Conservation (phyloP, 2,888 invertebrate genomes). For the Andrena minutula region DNA sequence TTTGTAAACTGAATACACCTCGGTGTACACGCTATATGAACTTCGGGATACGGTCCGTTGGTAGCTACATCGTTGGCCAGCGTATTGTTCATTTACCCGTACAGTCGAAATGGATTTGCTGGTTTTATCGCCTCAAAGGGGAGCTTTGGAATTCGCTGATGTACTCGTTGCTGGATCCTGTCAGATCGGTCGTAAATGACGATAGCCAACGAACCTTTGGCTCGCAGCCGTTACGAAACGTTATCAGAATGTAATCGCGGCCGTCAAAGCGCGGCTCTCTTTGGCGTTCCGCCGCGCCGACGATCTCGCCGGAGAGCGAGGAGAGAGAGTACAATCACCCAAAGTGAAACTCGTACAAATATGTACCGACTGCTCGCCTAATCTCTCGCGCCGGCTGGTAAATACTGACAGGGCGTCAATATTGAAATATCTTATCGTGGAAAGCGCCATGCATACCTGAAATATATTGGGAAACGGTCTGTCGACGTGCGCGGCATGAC, state of each 20-base stretch:
- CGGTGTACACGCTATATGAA: too few species aligned
- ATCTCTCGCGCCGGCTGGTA: conserved; percentile 76
- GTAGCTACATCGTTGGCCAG: not conserved
- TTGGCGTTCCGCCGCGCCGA: conserved; percentile 51
- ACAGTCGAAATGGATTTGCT: not conserved
- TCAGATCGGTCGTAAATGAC: conserved; percentile 10
- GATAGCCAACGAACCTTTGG: conserved; percentile 34
- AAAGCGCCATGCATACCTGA: conserved; percentile 77
- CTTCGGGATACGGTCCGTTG: too few species aligned
- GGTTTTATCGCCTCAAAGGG: conserved; percentile 4
- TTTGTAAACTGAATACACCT: too few species aligned
- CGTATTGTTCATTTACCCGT: conserved; percentile 12
- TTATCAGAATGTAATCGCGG: conserved; percentile 61
- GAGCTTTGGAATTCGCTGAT: not conserved
- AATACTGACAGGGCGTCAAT: conserved; percentile 81
- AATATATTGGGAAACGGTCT: conserved; percentile 71
- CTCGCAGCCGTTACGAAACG: conserved; percentile 38
- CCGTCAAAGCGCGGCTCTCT: conserved; percentile 56
- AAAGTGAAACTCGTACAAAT: conserved; percentile 80
- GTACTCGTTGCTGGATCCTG: conserved; percentile 15
- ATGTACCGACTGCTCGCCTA: conserved; percentile 75
- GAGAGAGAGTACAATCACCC: conserved; percentile 67
- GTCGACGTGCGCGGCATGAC: conserved; percentile 62
- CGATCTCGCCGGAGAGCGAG: conserved; percentile 54
- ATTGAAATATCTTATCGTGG: conserved; percentile 82